A percentile compares a stretch with the other conserved stretches of the same genome.
Conservation (phyloP, 2,113 vertebrate genomes). For the Vidua chalybeata region DNA sequence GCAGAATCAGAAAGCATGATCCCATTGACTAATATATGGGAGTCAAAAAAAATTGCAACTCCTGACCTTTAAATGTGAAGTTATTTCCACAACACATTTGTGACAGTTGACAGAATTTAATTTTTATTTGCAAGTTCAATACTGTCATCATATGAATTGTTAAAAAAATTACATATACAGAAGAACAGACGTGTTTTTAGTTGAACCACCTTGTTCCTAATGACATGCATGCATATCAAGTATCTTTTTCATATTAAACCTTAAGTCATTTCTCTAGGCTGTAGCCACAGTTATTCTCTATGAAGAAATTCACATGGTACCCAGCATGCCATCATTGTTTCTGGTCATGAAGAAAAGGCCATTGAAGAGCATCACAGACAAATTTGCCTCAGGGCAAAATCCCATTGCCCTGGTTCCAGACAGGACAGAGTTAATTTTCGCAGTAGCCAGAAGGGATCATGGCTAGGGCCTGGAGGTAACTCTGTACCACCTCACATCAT, state of each 20-base stretch:
- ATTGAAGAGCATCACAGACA: not conserved
- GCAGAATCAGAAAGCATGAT: not conserved
- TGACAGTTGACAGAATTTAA: not conserved
- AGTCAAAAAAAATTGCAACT: not conserved
- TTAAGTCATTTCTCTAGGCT: not conserved
- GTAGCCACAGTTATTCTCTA: not conserved
- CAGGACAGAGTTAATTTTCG: not conserved
- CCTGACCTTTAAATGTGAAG: not conserved
- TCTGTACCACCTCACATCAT: not conserved
- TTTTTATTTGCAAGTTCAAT: not conserved
- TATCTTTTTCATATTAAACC: not conserved
- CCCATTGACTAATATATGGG: not conserved
- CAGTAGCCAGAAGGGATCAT: not conserved
- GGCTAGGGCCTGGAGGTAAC: not conserved
- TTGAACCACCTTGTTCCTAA: not conserved
- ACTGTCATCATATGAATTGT: not conserved
- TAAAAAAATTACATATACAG: fast-evolving
- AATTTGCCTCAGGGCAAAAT: not conserved
- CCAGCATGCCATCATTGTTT: not conserved
- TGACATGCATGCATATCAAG: not conserved
- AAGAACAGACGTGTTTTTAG: not conserved
- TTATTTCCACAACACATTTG: not conserved
- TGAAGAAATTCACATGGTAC: not conserved
- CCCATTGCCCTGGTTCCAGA: not conserved
- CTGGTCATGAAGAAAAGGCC: not conserved